phyloP scores from a whole-genome alignment of 2,113 vertebrate genomes.

The Nothoprocta perdicaria region DNA sequence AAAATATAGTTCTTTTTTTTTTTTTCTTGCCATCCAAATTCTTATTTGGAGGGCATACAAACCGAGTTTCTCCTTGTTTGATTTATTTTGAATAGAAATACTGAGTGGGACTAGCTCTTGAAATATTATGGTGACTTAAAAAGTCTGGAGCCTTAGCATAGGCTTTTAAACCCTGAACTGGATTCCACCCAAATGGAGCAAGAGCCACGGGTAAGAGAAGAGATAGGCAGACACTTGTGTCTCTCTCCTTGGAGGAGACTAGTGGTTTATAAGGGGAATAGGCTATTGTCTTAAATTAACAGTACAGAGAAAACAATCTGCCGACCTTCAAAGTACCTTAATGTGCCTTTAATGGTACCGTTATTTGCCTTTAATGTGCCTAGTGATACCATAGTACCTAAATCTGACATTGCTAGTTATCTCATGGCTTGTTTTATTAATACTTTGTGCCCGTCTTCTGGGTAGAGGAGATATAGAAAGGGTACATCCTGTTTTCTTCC shows the following conservation, averaged over 20 bases:
- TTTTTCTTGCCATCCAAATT: not conserved
- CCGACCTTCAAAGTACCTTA: not conserved
- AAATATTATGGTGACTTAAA: not conserved
- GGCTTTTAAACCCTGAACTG: not conserved
- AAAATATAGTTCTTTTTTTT: not conserved
- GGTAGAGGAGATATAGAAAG: not conserved
- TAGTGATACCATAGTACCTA: not conserved
- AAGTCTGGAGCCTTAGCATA: not conserved
- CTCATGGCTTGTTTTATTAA: not conserved
- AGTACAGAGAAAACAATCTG: not conserved
- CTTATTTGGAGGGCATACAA: not conserved
- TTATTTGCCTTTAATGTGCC: not conserved
- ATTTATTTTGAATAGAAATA: conserved; percentile 40
- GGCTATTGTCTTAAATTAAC: not conserved
- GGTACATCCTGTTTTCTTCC: not conserved
- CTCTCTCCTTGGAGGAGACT: not conserved
- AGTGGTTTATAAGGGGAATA: not conserved
- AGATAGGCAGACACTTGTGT: not conserved
- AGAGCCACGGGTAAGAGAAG: not conserved
- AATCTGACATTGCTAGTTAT: not conserved
- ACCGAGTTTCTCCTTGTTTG: not conserved
- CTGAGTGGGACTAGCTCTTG: not conserved
- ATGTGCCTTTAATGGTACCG: not conserved
- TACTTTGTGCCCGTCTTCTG: not conserved
- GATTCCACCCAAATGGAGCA: not conserved